phyloP scores from a whole-genome alignment of 2,797 vertebrate genomes.

The Pseudotriccus pelzelni region DNA sequence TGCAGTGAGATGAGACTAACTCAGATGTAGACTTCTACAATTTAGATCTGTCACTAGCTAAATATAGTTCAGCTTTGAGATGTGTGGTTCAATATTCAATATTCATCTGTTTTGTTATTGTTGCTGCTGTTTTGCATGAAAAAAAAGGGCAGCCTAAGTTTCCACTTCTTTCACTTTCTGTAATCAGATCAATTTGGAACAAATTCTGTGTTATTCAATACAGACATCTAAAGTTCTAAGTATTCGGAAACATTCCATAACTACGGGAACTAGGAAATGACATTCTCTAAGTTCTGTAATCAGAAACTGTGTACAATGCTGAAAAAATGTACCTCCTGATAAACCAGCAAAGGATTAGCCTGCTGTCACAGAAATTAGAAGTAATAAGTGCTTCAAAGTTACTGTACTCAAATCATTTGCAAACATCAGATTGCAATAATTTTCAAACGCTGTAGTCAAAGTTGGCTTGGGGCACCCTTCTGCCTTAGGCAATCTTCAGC shows the following conservation, averaged over 20 bases:
- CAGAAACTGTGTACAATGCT: neutral
- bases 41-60: neutral
- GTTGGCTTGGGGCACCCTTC: neutral
- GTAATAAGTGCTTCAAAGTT: neutral
- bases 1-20: neutral
- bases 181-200: neutral
- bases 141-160: neutral
- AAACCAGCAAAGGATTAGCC: neutral
- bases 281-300: neutral
- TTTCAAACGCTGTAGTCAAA: neutral
- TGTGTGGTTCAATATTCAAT: neutral
- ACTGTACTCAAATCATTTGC: neutral
- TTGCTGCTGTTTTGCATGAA: neutral
- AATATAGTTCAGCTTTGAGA: neutral
- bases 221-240: neutral
- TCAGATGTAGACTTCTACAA: neutral
- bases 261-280: neutral
- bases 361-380: neutral
- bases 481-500: neutral
- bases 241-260: neutral
- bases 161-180: neutral
- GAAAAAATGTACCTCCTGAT: neutral
- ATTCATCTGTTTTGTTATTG: accelerated
- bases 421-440: neutral
- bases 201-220: neutral